phyloP scores from a whole-genome alignment of 1,140 invertebrate species.

The Tetragonula clypearis region DNA sequence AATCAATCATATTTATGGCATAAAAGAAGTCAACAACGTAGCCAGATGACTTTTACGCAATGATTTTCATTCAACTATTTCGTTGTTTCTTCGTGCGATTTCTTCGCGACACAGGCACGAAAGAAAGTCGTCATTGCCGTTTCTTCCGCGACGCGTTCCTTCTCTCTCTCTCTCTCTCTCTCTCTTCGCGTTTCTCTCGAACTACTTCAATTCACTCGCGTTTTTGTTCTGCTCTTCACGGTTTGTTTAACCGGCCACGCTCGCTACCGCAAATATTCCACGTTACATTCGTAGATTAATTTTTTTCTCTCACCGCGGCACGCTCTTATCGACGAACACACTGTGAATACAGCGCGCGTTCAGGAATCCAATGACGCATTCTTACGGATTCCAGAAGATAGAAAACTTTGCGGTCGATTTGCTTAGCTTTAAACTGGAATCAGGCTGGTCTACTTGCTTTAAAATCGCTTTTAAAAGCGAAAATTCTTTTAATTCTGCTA shows the following conservation, averaged over 20 bases:
- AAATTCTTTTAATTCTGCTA: too few relatives aligned
- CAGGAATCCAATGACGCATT: background rate
- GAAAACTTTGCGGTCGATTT: background rate
- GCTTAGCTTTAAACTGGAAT: background rate
- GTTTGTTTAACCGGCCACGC: constrained; percentile 41
- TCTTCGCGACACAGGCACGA: background rate
- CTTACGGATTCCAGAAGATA: background rate
- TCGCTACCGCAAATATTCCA: constrained; percentile 26
- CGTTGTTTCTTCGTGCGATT: background rate
- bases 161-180: too few relatives aligned
- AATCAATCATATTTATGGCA: background rate
- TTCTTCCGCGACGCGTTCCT: background rate
- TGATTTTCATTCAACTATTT: background rate
- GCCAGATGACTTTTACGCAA: background rate
- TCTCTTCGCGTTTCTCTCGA: too few relatives aligned
- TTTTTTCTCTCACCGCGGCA: constrained; percentile 1
- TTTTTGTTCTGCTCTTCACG: constrained; percentile 30
- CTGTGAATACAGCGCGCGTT: background rate
- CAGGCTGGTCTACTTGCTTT: too few relatives aligned
- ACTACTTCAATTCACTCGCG: background rate
- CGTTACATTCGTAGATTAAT: constrained; percentile 19
- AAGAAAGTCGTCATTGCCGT: background rate
- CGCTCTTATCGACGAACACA: constrained; percentile 15
- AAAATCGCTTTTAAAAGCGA: too few relatives aligned
- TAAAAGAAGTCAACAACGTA: background rate